phyloP scores from a whole-genome alignment of 2,888 invertebrate genomes.

The Creontiades dilutus region DNA sequence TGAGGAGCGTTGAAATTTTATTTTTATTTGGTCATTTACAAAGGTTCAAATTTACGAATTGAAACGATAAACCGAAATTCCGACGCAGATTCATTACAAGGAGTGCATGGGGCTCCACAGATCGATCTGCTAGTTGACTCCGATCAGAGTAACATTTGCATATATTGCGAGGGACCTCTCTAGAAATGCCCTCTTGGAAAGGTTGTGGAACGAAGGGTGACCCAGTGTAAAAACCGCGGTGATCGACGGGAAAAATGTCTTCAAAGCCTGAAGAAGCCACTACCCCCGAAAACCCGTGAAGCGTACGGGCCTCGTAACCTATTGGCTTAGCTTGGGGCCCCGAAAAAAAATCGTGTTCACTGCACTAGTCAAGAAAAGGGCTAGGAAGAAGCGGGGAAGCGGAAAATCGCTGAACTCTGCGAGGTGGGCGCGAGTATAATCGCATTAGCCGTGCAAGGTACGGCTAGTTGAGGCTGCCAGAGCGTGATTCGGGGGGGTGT shows the following conservation, averaged over 20 bases:
- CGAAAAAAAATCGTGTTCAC: conserved; percentile 4
- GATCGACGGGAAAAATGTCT: neutral
- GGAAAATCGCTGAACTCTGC: neutral
- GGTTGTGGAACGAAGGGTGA: no score
- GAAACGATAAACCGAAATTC: no score
- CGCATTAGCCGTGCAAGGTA: neutral
- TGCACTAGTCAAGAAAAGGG: conserved; percentile 5
- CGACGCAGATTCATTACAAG: no score
- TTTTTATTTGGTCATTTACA: no score
- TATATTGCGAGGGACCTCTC: no score
- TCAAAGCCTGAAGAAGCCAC: neutral
- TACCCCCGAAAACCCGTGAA: neutral
- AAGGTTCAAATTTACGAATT: no score
- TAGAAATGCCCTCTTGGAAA: no score
- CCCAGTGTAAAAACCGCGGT: no score
- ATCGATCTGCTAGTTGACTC: no score
- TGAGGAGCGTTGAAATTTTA: no score
- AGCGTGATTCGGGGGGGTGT: neutral
- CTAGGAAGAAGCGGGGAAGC: neutral
- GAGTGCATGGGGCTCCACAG: no score
- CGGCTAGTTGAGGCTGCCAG: neutral
- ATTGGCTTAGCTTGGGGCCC: neutral
- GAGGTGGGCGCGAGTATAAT: neutral
- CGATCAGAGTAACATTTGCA: no score
- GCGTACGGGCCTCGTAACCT: conserved; percentile 1